These are phyloP conservation scores for Caenorhabditis drosophilae DNA, from an alignment of 2,888 invertebrate species.

Conservation along the genomic window DNA sequence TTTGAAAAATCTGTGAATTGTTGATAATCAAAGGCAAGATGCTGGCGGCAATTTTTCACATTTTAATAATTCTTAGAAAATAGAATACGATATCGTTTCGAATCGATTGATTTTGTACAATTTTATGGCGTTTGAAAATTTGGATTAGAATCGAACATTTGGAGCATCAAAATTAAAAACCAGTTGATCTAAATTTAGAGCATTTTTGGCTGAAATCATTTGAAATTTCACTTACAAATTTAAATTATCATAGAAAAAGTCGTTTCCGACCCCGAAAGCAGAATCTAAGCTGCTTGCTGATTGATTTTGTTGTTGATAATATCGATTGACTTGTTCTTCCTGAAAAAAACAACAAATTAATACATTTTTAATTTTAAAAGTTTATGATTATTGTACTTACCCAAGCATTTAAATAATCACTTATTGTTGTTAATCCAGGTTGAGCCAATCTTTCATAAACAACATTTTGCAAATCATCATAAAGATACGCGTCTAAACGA, in stretches of 20 bases:
- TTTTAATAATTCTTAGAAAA: background rate
- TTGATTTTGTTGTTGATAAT: conserved; percentile 20
- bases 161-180: conserved; percentile 13
- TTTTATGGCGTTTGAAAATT: conserved; percentile 4
- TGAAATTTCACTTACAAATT: conserved; percentile 15
- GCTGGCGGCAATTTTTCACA: too few species aligned
- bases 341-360: conserved; percentile 62
- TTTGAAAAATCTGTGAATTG: too few species aligned
- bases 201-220: background rate
- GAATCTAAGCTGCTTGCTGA: conserved; percentile 31
- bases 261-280: conserved; percentile 26
- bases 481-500: conserved; percentile 59
- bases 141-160: conserved; percentile 17
- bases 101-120: conserved; percentile 1
- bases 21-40: too few species aligned
- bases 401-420: conserved; percentile 64
- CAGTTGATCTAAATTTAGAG: conserved; percentile 29
- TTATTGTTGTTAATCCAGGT: conserved; percentile 50
- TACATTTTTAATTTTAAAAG: conserved; percentile 22
- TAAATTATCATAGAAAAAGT: conserved; percentile 37
- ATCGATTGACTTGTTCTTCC: conserved; percentile 34
- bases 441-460: conserved; percentile 62
- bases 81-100: background rate
- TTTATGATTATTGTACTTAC: conserved; percentile 35
- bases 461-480: conserved; percentile 64